phyloP scores from a whole-genome alignment of 1,140 invertebrate genomes.

The Andrena cerasifolii region DNA sequence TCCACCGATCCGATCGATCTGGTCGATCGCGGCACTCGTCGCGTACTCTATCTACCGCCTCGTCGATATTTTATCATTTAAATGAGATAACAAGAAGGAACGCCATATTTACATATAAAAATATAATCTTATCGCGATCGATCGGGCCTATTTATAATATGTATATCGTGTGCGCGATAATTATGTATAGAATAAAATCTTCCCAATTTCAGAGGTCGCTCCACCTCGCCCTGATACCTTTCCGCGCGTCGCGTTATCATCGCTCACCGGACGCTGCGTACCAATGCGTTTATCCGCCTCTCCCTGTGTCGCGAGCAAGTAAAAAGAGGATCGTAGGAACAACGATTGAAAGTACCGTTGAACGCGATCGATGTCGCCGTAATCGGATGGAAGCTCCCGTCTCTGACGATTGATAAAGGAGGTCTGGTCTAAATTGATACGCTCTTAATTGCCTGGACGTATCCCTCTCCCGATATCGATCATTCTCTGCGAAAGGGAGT shows the following conservation, averaged over 20 bases:
- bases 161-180: conserved; percentile 65
- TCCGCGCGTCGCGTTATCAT: conserved; percentile 72
- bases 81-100: conserved; percentile 76
- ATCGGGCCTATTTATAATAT: conserved; percentile 63
- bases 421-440: no score
- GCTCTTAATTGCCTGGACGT: no score
- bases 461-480: no score
- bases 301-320: background rate
- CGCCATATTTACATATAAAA: conserved; percentile 81
- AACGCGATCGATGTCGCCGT: background rate
- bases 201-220: conserved; percentile 28
- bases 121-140: conserved; percentile 77
- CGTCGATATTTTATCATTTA: conserved; percentile 57
- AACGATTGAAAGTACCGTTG: background rate
- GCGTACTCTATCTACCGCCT: conserved; percentile 58
- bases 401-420: no score
- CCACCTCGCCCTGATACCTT: conserved; percentile 73
- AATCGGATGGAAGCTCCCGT: conserved; percentile 4
- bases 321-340: conserved; percentile 4
- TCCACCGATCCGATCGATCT: background rate
- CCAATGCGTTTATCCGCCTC: background rate
- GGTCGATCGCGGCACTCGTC: conserved; percentile 26
- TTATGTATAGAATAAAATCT: conserved; percentile 66
- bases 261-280: background rate
- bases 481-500: no score